Evolutionary conservation across 2,797 vertebrate genomes (phyloP), one percentile per base, ranked within the genome.

Genomic region (Pachyuromys duprasi): DNA sequence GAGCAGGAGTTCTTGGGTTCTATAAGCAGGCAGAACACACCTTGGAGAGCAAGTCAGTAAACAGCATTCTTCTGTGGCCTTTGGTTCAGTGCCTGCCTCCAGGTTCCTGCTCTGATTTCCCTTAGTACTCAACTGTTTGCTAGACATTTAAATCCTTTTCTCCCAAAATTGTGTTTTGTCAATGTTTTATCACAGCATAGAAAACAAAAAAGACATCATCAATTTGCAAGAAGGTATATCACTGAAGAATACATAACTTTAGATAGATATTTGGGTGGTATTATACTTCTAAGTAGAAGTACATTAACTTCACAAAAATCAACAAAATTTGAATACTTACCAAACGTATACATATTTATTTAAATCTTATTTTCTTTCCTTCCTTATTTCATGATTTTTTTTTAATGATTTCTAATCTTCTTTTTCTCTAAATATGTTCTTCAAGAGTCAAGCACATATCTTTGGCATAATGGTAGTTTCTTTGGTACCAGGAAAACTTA

Each of bases 251-350:
- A 78, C 42, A 20, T 45, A 18, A 90, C 0, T 15, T 45, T 82
- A 26, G 69, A 53, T 75, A 83, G 33, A 49, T n/a, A 87, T 5
- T 18, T 74, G 31, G 14, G 49, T 89, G 67, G 36, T 80, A 28
- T 83, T 84, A 67, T 86, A 78, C 65, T 80, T 24, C 84, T 92
- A 17, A 95, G 26, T 90, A 95, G 6, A 90, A 93, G 78, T 31
- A 63, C 84, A 89, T 7, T 80, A 81, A 81, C 36, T 75, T 86
- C 4, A 14, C 18, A 81, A 42, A 42, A 80, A 26, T 81, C 33
- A 72, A 81, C 45, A 91, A 86, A 91, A 86, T 65, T 53, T 86
- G 67, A 96, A 49, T 75, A 87, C n/a, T 83, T 87, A 67, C 15
- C 93, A 94, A 93, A 90, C 13, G 78, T 7, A 28, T 36, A 74